Evolutionary conservation across 2,797 vertebrate species (phyloP), one percentile per base, ranked within the genome.

Genomic region (Okamejei kenojei): DNA sequence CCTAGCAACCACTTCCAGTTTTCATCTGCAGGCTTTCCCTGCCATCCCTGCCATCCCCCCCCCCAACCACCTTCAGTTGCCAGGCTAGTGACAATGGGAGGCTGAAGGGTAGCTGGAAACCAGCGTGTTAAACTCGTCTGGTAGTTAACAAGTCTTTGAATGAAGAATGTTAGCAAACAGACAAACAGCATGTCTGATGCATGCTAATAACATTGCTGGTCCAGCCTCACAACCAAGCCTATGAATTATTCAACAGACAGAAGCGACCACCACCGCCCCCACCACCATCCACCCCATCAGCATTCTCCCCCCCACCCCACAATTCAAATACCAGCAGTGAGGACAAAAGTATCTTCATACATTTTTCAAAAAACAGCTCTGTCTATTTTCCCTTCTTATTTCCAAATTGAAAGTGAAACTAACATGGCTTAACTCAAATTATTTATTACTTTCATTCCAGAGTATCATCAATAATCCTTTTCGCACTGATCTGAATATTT

Each of bases 91-190:
- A 97, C 97, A 97, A 98, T 97, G 96, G 96, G 96, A 96, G 96
- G 96, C 97, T 96, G 96, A 96, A 96, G 97, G 96, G 96, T 97
- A 97, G 97, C 96, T 96, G 95, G 95, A 95, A 92, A 96, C 96
- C 95, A 96, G 96, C 96, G 96, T 97, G 97, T 97, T 97, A 97
- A 97, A 96, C 97, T 96, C 95, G 97, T 97, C 98, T 98, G 97
- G 97, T 97, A 97, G 97, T 97, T 98, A 97, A 98, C 97, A 97
- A 97, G 97, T 97, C 97, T 97, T 96, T 98, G 97, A 98, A 98
- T 97, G 97, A 98, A 97, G 97, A 98, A 98, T 97, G 98, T 98
- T 98, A 98, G 97, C 97, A 98, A 97, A 98, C 98, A 99, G 97
- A 98, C 97, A 97, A 96, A 96, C 97, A 96, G 97, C 97, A 97